Percentiles rank a stretch among this genome's conserved stretches.
Evolutionary conservation across 2,888 invertebrate genomes (phyloP).

Genomic region (Gastrophysa polygoni): DNA sequence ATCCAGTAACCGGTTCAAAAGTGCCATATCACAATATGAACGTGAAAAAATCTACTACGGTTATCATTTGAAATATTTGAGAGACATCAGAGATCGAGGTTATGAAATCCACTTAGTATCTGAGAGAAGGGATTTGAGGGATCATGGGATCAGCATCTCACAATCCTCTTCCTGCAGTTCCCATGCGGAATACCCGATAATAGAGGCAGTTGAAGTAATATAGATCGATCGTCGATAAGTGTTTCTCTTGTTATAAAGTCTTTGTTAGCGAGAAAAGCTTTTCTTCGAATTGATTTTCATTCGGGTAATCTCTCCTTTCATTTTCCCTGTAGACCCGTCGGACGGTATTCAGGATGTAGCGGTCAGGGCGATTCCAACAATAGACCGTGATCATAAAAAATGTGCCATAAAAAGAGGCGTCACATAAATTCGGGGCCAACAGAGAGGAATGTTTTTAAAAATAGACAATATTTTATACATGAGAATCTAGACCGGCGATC

Average conservation of each 20-base stretch:
- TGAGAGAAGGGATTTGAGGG: no score
- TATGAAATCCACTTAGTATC: no score
- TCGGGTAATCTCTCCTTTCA: background rate
- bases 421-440: slow-evolving; percentile 26
- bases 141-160: no score
- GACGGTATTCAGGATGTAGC: background rate
- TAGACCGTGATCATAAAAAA: slow-evolving; percentile 17
- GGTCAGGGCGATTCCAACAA: slow-evolving; percentile 2
- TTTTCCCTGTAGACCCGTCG: background rate
- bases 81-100: no score
- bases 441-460: slow-evolving; percentile 33
- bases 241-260: background rate
- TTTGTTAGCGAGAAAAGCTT: background rate
- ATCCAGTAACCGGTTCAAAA: no score
- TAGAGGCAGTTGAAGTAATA: no score
- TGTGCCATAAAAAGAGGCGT: slow-evolving; percentile 19
- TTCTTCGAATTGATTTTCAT: background rate
- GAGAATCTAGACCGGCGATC: slow-evolving; percentile 27
- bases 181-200: no score
- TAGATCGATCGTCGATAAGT: background rate
- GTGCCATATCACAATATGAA: no score
- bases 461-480: slow-evolving; percentile 35
- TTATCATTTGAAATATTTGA: no score
- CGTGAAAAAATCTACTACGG: no score
- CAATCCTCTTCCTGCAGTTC: no score